Evolutionary conservation across 1,140 invertebrate species (phyloP).

Genomic region (Hyles vespertilio): DNA sequence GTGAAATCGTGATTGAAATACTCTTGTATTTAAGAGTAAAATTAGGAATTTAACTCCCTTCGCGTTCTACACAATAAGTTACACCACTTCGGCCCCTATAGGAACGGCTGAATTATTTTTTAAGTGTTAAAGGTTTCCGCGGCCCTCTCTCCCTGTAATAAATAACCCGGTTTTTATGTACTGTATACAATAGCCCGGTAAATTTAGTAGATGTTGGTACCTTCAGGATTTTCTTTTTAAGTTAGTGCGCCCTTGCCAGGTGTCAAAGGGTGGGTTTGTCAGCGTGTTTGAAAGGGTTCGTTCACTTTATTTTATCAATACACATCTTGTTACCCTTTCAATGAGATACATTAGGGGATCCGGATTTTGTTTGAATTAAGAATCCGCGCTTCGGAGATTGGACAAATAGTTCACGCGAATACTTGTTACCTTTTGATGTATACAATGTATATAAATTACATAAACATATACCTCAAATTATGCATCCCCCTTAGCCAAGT

Average conservation of each 20-base stretch:
- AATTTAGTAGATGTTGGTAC: slow-evolving; percentile 20
- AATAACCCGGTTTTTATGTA: slow-evolving; percentile 31
- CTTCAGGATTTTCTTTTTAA: slow-evolving; percentile 8
- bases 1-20: no score
- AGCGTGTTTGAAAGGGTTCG: background rate
- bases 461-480: no score
- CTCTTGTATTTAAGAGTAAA: no score
- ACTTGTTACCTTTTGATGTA: no score
- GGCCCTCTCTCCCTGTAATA: slow-evolving; percentile 32
- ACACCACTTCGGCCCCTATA: slow-evolving; percentile 7
- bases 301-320: background rate
- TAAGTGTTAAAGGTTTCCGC: slow-evolving; percentile 45
- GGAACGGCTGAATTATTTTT: slow-evolving; percentile 41
- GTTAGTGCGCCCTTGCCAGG: slow-evolving; percentile 5
- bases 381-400: no score
- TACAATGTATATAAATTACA: no score
- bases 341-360: background rate
- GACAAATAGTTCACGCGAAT: no score
- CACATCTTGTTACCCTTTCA: background rate
- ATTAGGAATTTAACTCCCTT: slow-evolving; percentile 2
- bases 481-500: no score
- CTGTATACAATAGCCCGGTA: slow-evolving; percentile 27
- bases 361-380: background rate
- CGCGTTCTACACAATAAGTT: slow-evolving; percentile 9
- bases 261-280: background rate